Conservation (phyloP, 2,888 invertebrate genomes). For the Aromia moschata region DNA sequence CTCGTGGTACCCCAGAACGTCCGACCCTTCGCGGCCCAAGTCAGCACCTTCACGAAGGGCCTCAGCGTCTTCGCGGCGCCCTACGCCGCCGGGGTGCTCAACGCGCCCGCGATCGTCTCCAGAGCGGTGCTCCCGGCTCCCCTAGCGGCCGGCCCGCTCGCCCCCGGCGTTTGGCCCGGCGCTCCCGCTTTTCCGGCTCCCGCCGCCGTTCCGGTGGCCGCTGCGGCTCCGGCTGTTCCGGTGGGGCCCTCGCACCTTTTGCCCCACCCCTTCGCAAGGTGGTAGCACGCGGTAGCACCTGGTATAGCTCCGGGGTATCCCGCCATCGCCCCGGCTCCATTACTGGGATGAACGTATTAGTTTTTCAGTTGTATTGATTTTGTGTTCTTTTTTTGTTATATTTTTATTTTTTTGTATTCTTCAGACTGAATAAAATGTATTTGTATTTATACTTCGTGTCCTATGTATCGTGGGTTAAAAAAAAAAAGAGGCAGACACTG, state of each 20-base stretch:
- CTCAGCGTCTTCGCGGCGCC: conserved; percentile 62
- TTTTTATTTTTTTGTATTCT: conserved; percentile 6
- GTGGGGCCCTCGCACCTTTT: conserved; percentile 30
- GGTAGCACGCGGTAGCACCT: conserved; percentile 47
- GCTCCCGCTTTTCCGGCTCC: conserved; percentile 7
- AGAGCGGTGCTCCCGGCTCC: conserved; percentile 37
- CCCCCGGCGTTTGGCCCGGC: conserved; percentile 20
- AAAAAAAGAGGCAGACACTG: too few relatives aligned
- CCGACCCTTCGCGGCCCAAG: conserved; percentile 70
- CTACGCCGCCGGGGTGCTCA: conserved; percentile 50
- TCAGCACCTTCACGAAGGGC: conserved; percentile 66
- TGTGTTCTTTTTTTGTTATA: background rate
- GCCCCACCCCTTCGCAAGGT: conserved; percentile 35
- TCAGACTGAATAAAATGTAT: conserved; percentile 9
- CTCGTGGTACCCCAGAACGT: conserved; percentile 70
- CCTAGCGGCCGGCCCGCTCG: conserved; percentile 21
- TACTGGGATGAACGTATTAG: conserved; percentile 19
- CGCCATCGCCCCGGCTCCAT: conserved; percentile 19
- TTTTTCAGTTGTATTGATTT: background rate
- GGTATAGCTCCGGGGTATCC: conserved; percentile 36
- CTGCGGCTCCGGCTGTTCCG: background rate
- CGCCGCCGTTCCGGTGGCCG: background rate
- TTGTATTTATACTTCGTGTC: too few relatives aligned
- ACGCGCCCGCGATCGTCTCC: conserved; percentile 44
- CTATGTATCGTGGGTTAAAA: too few relatives aligned